A percentile compares a stretch with the other conserved stretches of the same genome.
Evolutionary conservation across 1,140 invertebrate genomes (phyloP).

Genomic region (Adelges cooleyi): DNA sequence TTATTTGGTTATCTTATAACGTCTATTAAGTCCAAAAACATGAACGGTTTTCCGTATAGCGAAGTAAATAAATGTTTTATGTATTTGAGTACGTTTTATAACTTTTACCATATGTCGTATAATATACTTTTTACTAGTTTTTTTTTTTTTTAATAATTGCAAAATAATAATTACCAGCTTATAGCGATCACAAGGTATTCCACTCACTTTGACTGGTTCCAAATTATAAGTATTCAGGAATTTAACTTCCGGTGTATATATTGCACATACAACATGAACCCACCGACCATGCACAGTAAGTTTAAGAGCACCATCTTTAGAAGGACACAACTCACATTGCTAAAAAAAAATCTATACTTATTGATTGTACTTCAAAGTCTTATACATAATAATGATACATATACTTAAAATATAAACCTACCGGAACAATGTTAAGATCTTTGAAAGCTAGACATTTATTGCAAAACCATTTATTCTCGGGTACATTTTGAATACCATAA

Average conservation of each 20-base stretch:
- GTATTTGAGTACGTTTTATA: too few species aligned
- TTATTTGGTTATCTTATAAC: too few species aligned
- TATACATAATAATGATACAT: too few species aligned
- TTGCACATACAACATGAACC: slow-evolving; percentile 96
- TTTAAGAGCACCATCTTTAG: slow-evolving; percentile 89
- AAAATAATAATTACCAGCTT: slow-evolving; percentile 51
- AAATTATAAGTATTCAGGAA: slow-evolving; percentile 96
- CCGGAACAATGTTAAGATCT: slow-evolving; percentile 75
- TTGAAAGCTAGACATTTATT: slow-evolving; percentile 86
- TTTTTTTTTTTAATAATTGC: too few species aligned
- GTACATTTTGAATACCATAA: slow-evolving; percentile 94
- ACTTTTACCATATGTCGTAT: too few species aligned
- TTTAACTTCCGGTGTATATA: slow-evolving; percentile 94
- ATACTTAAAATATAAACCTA: slow-evolving; percentile 44
- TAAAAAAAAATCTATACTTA: neutral
- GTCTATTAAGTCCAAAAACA: too few species aligned
- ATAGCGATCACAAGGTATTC: slow-evolving; percentile 80
- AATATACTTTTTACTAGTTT: too few species aligned
- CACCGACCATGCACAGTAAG: slow-evolving; percentile 84
- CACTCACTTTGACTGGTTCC: slow-evolving; percentile 87
- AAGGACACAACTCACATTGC: slow-evolving; percentile 85
- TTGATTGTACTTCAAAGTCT: too few species aligned
- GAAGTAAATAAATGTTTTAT: too few species aligned
- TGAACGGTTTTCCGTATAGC: too few species aligned
- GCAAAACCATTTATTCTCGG: slow-evolving; percentile 95